Base-by-base conservation (phyloP, 1,140 invertebrate species). In the Trigoniulus corallinus region DNA sequence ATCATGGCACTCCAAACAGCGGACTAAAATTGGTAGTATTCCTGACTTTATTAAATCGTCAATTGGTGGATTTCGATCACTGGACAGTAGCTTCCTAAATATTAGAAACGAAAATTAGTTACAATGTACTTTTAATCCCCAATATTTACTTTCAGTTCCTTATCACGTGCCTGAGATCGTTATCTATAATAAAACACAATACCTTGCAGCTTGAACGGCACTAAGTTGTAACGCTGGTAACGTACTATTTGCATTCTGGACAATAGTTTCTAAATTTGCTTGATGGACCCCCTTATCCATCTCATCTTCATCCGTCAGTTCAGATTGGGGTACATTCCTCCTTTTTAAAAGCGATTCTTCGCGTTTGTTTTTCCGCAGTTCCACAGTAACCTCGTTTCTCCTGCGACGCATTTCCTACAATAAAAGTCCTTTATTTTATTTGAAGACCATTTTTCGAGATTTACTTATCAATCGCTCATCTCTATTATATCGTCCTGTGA, bases 31-130 rank as follows among this genome's bases (percentile, higher is more conserved):
- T 45, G 93, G 93, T 54, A 99, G 74, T 64, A 98, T 92, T 45
- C 88, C 88, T 67, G 85, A 85, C 23, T 79, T 70, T 57, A 98
- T 97, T 47, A 99, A 73, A 52, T 84, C 82, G 75, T 98, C 88
- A 61, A 99, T 98, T n/a, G 95, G 95, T 57, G 95, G 95, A 74
- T 97, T 98, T 57, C 88, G 80, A 69, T 98, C 93, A 40, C 88
- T 92, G 2, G 93, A 98, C 3, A 99, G 72, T 48, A 99, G 72
- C 70, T 96, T 98, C 53, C 95, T 73, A 29, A 4, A 24, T 29
- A 20, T 3, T 48, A 3, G 29, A 25, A 46, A 23, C 3, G 20
- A 51, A 24, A 34, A 34, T 34, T 34, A 7, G 29, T n/a, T n/a
- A n/a, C n/a, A 34, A 34, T 34, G 15, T 7, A 34, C 29, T 15